A percentile compares a stretch with the other conserved stretches of the same genome.
Evolutionary conservation across 1,140 invertebrate species (phyloP).

Genomic region (Acromyrmex echinatior): DNA sequence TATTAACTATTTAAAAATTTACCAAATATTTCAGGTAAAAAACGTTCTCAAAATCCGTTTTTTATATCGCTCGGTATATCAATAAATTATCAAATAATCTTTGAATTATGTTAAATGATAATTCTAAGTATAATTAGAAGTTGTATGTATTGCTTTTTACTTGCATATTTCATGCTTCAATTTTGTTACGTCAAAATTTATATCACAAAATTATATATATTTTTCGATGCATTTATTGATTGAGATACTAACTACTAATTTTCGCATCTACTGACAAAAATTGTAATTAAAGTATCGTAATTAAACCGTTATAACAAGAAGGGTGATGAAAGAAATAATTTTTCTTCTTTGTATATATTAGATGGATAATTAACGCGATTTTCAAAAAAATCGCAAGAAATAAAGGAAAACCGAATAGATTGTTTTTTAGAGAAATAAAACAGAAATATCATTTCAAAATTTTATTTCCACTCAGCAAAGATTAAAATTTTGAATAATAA

Average conservation of each 20-base stretch:
- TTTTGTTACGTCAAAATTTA: neutral
- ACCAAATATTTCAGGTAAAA: neutral
- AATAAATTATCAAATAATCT: conserved; percentile 4
- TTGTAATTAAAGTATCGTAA: conserved; percentile 71
- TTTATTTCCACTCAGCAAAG: neutral
- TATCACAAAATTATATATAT: conserved; percentile 20
- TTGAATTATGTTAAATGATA: neutral
- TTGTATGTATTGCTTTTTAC: neutral
- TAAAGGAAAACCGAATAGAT: neutral
- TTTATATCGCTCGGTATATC: neutral
- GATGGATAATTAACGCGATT: conserved; percentile 8
- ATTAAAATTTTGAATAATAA: neutral
- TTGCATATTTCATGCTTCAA: neutral
- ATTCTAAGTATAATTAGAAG: neutral
- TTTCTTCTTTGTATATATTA: neutral
- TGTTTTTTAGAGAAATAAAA: neutral
- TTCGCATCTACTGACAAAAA: conserved; percentile 8
- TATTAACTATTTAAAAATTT: neutral
- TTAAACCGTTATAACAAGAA: conserved; percentile 65
- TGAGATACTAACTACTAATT: conserved; percentile 51
- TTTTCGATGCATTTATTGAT: neutral
- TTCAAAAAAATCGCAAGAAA: neutral
- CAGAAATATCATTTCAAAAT: neutral
- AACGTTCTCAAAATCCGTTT: neutral
- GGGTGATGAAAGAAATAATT: conserved; percentile 10